Base-by-base conservation (phyloP, 2,113 vertebrate species). In the Hyaena hyaena region DNA sequence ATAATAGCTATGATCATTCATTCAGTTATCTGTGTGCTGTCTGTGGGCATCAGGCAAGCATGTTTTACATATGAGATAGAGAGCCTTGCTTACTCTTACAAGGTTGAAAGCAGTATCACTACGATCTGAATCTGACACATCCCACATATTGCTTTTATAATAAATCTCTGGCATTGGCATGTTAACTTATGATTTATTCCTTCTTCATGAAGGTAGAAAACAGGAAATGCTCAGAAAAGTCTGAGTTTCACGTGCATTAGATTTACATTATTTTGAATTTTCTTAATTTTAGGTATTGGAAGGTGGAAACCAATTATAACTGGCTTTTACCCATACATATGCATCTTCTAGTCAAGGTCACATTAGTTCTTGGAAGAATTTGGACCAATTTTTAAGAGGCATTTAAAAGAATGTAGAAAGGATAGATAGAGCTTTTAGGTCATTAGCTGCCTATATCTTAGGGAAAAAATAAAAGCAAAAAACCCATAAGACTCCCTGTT, bases 181-280 rank as follows among this genome's bases (percentile, higher is more conserved):
- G 4, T 50, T 93, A 90, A 90, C 43, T 45, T 95, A 61, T 39
- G 48, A 88, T 15, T 80, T 85, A 71, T 31, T 79, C 48, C 26
- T 7, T 90, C 79, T 87, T 83, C 31, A 55, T 14, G 61, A 96
- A 92, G n/a, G 23, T 21, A 97, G 71, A 95, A 10, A 89, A 55
- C 1, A 97, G 90, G 93, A 69, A 55, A 68, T 58, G 35, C n/a
- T 74, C 43, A 4, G 85, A 86, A 39, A 76, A 33, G 55, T 76
- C 88, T 39, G 28, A 76, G 53, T 93, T 77, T 90, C 81, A 81
- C 61, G 61, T 5, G 66, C 48, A 50, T 16, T 95, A 77, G 63
- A 88, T 80, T 58, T 48, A 50, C 3, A 28, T 74, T 94, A 39
- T 80, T 73, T 83, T 92, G 63, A 92, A 33, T 79, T 96, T 85